Base-by-base conservation (phyloP, 2,888 invertebrate genomes). In the Cordylochernes scorpioides region DNA sequence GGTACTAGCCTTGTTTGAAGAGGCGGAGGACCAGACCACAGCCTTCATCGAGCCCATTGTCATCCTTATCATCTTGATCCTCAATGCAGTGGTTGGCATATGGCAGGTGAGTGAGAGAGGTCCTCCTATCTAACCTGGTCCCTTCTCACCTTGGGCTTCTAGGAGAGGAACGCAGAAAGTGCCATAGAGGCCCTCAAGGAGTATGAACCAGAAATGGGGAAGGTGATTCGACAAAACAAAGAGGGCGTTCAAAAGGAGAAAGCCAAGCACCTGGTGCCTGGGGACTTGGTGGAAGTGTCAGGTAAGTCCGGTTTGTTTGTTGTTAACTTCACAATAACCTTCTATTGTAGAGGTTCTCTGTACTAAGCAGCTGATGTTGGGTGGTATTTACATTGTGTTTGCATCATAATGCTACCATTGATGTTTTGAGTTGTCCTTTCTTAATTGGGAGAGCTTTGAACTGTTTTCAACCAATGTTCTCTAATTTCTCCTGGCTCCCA, bases 31-130 rank as follows among this genome's bases (percentile, higher is more conserved):
- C 30, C 74, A 80, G 46, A 73, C 88, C 61, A 74, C 94, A 55
- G 97, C 97, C 51, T 99, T 97, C 66, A 97, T 99, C 57, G 97
- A 99, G 65, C 97, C 97, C 50, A 86, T 99, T 62, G 97, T 99
- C 58, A 99, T 99, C 68, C 71, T 99, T 61, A 75, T 97, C 58
- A 99, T 99, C 65, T 73, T 99, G 56, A 94, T 99, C 59, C 94
- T 94, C 55, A 99, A 99, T 62, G 97, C 97, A 48, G 69, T 97
- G 46, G 97, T 99, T 54, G 97, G 97, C 63, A 97, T 99, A 47
- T 99, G 97, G 97, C 97, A 99, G 70, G 77, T 75, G 58, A 61
- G 55, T 46, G n/a, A n/a, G n/a, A n/a, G n/a, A n/a, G n/a, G n/a
- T n/a, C n/a, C n/a, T n/a, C n/a, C n/a, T n/a, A n/a, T n/a, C n/a